Percentiles rank a stretch among this genome's conserved stretches.
These are phyloP conservation scores for Listronotus bonariensis DNA, from an alignment of 1,140 invertebrate species.

Conservation along the genomic window DNA sequence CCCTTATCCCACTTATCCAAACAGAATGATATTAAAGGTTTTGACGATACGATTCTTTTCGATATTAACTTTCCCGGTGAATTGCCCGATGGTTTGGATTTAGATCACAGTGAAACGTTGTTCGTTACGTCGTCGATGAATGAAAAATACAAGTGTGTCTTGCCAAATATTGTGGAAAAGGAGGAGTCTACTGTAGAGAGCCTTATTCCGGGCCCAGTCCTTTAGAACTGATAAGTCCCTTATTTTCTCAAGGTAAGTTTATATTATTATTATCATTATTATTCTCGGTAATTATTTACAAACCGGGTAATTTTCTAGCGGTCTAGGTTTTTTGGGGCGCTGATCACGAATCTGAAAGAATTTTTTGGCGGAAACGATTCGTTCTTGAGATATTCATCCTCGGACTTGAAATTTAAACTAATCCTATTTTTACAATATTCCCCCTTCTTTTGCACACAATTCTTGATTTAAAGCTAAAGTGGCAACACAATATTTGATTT, in stretches of 20 bases:
- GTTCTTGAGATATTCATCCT: too few species aligned
- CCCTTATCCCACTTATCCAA: neutral
- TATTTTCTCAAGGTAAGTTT: constrained; percentile 67
- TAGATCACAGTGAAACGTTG: constrained; percentile 58
- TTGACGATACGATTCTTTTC: constrained; percentile 82
- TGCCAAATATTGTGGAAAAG: constrained; percentile 70
- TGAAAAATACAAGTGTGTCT: constrained; percentile 74
- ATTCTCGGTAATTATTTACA: neutral
- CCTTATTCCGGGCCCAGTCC: constrained; percentile 74
- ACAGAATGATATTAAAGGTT: constrained; percentile 68
- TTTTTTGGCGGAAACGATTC: too few species aligned
- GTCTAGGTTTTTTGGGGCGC: too few species aligned
- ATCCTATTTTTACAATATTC: too few species aligned
- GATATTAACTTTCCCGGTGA: constrained; percentile 81
- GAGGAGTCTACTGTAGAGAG: constrained; percentile 62
- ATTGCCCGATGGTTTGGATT: constrained; percentile 57
- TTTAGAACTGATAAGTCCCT: constrained; percentile 72
- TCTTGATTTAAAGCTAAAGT: too few species aligned
- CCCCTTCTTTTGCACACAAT: too few species aligned
- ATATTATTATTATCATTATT: too few species aligned
- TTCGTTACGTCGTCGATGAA: constrained; percentile 68
- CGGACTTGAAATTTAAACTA: too few species aligned
- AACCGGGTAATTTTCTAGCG: constrained; percentile 47
- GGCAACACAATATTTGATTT: too few species aligned
- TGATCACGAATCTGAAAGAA: too few species aligned